These are phyloP conservation scores for Cyphomyrus discorhynchus DNA, from an alignment of 2,113 vertebrate genomes.

Conservation along the genomic window DNA sequence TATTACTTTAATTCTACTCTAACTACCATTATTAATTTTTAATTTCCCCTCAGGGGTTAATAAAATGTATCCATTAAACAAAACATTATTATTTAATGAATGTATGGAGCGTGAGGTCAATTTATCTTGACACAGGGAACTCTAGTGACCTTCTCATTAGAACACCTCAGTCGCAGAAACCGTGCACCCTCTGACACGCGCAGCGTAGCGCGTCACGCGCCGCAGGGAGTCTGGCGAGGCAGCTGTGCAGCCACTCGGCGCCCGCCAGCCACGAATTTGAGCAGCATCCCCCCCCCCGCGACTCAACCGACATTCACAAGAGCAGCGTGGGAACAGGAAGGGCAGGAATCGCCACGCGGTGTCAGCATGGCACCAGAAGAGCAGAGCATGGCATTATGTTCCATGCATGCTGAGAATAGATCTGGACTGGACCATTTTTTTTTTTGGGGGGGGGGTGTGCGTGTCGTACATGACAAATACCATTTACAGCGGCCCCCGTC, in stretches of 20 bases:
- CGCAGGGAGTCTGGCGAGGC: not conserved
- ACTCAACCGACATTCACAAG: not conserved
- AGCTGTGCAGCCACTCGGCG: not conserved
- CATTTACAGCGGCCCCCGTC: conserved; percentile 21
- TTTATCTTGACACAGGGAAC: not conserved
- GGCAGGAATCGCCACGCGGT: not conserved
- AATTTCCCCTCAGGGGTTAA: not conserved
- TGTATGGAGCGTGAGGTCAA: not conserved
- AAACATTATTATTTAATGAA: not conserved
- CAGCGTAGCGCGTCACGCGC: not conserved
- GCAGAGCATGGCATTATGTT: not conserved
- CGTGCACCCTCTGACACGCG: too few relatives aligned
- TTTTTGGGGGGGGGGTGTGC: not conserved
- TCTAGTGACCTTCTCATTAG: not conserved
- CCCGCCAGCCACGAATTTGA: not conserved
- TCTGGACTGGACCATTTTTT: conserved; percentile 38
- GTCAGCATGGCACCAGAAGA: not conserved
- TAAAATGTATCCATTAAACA: not conserved
- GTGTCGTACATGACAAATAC: conserved; percentile 40
- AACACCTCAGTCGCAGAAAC: not conserved
- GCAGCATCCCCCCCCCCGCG: not conserved
- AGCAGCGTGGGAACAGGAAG: not conserved
- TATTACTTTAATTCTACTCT: not conserved
- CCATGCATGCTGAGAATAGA: conserved; percentile 36
- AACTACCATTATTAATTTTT: not conserved